phyloP scores from a whole-genome alignment of 1,140 invertebrate species.

The Drosophila cardini region DNA sequence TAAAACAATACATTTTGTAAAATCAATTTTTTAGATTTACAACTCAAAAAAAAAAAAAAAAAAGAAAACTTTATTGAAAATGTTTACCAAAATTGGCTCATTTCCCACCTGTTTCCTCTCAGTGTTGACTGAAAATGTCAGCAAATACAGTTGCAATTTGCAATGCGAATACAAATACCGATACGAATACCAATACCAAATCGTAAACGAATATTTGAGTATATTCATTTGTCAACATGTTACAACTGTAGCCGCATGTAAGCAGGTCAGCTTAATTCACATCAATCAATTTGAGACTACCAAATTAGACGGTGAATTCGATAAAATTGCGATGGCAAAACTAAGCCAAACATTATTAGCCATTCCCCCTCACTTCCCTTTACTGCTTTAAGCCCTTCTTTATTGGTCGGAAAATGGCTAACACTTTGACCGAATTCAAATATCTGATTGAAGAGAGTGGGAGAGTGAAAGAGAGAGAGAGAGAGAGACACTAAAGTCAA shows the following conservation, averaged over 20 bases:
- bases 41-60: too few species aligned
- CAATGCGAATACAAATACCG: too few species aligned
- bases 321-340: background rate
- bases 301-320: slow-evolving; percentile 5
- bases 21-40: too few species aligned
- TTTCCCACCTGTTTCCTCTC: too few species aligned
- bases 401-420: background rate
- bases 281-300: slow-evolving; percentile 13
- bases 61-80: too few species aligned
- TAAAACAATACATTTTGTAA: too few species aligned
- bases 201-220: background rate
- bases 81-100: too few species aligned
- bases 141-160: too few species aligned
- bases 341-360: background rate
- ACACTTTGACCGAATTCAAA: background rate
- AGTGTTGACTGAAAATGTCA: too few species aligned
- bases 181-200: background rate
- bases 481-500: background rate
- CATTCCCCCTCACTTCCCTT: background rate
- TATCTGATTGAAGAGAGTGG: background rate
- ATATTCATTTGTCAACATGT: slow-evolving; percentile 1
- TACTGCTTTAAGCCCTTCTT: background rate
- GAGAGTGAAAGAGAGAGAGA: background rate
- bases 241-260: background rate
- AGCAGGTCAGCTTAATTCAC: slow-evolving; percentile 6